Percentiles rank a stretch among this genome's conserved stretches.
Evolutionary conservation across 2,797 vertebrate genomes (phyloP).

Genomic region (Hippocampus kuda): DNA sequence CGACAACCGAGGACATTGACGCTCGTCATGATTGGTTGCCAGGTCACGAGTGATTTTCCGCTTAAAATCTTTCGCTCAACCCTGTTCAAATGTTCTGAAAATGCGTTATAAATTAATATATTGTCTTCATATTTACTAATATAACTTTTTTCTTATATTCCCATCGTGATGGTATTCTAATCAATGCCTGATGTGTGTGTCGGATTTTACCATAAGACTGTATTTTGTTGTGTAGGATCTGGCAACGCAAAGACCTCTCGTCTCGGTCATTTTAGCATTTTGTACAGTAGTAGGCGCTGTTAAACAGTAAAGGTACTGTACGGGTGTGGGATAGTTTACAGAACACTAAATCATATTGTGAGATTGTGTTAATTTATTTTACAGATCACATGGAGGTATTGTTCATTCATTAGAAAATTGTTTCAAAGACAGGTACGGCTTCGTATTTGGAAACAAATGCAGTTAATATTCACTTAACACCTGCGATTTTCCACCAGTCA

Average conservation of each 20-base stretch:
- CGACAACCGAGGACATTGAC: constrained; percentile 51
- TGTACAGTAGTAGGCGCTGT: constrained; percentile 34
- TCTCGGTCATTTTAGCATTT: constrained; percentile 6
- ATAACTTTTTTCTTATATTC: not conserved
- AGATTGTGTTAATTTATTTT: not conserved
- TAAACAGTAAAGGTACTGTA: not conserved
- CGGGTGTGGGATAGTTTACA: no score
- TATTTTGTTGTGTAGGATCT: constrained; percentile 15
- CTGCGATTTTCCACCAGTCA: not conserved
- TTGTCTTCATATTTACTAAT: not conserved
- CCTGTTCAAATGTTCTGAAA: not conserved
- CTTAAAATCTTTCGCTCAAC: not conserved
- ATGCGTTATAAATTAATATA: no score
- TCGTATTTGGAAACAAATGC: not conserved
- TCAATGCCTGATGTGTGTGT: not conserved
- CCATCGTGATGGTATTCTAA: not conserved
- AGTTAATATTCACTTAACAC: not conserved
- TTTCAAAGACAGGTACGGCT: not conserved
- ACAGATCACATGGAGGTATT: no score
- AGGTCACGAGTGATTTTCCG: constrained; percentile 5
- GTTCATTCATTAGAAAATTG: no score
- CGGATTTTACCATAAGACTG: not conserved
- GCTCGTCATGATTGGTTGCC: constrained; percentile 35
- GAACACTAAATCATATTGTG: no score
- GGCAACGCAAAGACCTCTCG: constrained; percentile 41